Evolutionary conservation across 2,888 invertebrate species (phyloP).

Genomic region (Ectropis crepuscularia): DNA sequence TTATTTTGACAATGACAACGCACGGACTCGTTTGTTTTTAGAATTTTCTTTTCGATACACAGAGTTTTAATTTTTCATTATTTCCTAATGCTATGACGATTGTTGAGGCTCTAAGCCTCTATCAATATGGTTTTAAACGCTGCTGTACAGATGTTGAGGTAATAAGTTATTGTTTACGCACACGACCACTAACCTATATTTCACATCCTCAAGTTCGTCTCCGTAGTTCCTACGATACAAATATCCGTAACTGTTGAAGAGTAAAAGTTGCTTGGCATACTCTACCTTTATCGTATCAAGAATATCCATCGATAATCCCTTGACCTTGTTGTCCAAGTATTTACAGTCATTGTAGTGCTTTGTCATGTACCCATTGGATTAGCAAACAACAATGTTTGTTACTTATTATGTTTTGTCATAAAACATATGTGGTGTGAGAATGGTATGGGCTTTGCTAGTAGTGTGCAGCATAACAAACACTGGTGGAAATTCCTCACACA

Average conservation of each 20-base stretch:
- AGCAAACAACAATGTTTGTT: too few relatives aligned
- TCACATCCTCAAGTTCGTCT: slow-evolving; percentile 1
- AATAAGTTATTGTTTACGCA: slow-evolving; percentile 52
- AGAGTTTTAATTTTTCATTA: slow-evolving; percentile 57
- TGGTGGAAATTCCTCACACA: too few relatives aligned
- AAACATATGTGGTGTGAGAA: too few relatives aligned
- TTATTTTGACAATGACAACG: slow-evolving; percentile 49
- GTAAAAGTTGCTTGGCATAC: too few relatives aligned
- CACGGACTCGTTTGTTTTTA: slow-evolving; percentile 77
- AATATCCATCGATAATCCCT: too few relatives aligned
- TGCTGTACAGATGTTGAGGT: slow-evolving; percentile 91
- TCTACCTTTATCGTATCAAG: too few relatives aligned
- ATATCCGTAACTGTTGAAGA: not conserved
- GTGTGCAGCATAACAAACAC: too few relatives aligned
- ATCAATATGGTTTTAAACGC: slow-evolving; percentile 90
- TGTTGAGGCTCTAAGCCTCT: slow-evolving; percentile 79
- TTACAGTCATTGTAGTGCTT: too few relatives aligned
- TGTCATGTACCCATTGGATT: too few relatives aligned
- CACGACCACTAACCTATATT: slow-evolving; percentile 26
- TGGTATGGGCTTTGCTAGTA: too few relatives aligned
- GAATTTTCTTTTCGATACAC: slow-evolving; percentile 59
- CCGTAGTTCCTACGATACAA: not conserved
- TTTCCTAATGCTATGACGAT: slow-evolving; percentile 80
- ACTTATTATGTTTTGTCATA: too few relatives aligned
- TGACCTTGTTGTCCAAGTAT: too few relatives aligned